Base-by-base conservation (phyloP, 1,140 invertebrate genomes). In the Micrasema longulum region DNA sequence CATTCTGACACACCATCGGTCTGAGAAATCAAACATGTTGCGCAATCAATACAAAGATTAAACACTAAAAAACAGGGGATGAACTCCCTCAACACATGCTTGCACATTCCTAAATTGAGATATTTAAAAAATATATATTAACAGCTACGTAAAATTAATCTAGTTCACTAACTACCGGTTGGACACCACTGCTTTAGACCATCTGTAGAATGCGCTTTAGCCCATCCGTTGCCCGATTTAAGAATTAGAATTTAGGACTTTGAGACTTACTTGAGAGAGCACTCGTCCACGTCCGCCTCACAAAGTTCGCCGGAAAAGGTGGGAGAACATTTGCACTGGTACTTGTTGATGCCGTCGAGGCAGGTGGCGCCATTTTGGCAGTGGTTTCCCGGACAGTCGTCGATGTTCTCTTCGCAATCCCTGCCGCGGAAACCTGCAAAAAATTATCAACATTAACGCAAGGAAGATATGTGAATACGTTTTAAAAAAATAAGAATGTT, bases 301-400 rank as follows among this genome's bases (percentile, higher is more conserved):
- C 94, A 97, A 47, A 90, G 89, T n/a, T 88, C 86, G 0, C 96
- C 96, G 1, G 92, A 95, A 83, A 93, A 97, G 1, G 93, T 92
- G 0, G 93, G 88, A 1, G 94, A 93, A 80, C 96, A 98, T 45
- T 89, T 87, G 83, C 96, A 98, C 9, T 91, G 91, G 83, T 97
- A 98, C 14, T 88, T 87, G 84, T 95, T 94, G 63, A 97, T 88
- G 1, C 92, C 92, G 82, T 97, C 95, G 48, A 96, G 83, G 77
- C 96, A 97, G 0, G 92, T 95, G 9, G 91, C 96, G 0, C 95
- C 95, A 80, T 97, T 97, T 81, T 94, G 93, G 79, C 95, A 97
- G 16, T 94, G 86, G 81, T 97, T 89, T 2, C 94, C 94, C 1
- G 91, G 90, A 80, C 95, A 97, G 80, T 97, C 94, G 83, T 97